These are phyloP conservation scores for Eupeodes corollae DNA, from an alignment of 1,140 invertebrate species.

Conservation along the genomic window DNA sequence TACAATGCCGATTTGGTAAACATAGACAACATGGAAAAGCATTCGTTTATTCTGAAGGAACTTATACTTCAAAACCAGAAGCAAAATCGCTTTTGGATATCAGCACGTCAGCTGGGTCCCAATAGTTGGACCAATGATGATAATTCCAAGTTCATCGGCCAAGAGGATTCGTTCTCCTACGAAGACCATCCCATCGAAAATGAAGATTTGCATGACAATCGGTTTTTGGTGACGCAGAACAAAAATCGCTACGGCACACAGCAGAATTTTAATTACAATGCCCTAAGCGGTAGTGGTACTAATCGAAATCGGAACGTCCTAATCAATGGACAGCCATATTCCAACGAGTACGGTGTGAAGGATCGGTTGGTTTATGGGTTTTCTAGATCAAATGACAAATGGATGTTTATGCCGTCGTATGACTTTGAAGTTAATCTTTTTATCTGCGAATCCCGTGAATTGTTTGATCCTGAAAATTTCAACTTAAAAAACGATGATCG, in stretches of 20 bases:
- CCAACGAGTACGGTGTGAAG: conserved; percentile 25
- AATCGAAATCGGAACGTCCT: conserved; percentile 25
- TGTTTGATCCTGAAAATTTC: conserved; percentile 51
- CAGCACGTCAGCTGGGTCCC: conserved; percentile 57
- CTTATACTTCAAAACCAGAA: conserved; percentile 71
- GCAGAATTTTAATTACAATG: conserved; percentile 40
- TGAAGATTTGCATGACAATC: conserved; percentile 31
- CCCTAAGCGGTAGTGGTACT: conserved; percentile 28
- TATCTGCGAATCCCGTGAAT: conserved; percentile 74
- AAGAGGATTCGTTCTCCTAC: conserved; percentile 73
- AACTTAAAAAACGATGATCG: conserved; percentile 51
- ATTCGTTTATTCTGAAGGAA: conserved; percentile 70
- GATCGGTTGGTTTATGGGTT: conserved; percentile 56
- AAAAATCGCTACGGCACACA: conserved; percentile 35
- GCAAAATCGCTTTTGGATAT: conserved; percentile 76
- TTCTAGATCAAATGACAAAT: conserved; percentile 57
- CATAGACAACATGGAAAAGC: conserved; percentile 72
- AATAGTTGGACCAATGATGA: conserved; percentile 82
- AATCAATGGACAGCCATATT: not conserved
- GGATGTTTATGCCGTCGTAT: conserved; percentile 72
- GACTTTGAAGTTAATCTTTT: conserved; percentile 66
- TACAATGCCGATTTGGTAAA: conserved; percentile 71
- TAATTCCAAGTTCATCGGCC: conserved; percentile 56
- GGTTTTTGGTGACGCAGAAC: conserved; percentile 22
- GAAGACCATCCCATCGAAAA: conserved; percentile 25